Conservation (phyloP, 2,888 invertebrate genomes). For the Pseudococcus viburni region DNA sequence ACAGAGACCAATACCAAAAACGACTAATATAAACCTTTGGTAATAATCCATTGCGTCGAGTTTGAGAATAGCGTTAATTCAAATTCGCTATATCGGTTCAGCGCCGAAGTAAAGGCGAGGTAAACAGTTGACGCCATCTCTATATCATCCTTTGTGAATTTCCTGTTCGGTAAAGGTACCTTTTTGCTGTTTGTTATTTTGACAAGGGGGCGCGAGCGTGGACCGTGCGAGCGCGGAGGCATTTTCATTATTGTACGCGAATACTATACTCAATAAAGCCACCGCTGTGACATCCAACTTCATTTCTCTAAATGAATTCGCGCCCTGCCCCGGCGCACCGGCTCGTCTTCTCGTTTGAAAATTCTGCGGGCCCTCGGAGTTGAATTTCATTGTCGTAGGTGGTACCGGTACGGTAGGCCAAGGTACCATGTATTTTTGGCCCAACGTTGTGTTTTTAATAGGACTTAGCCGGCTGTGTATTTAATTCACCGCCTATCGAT, state of each 20-base stretch:
- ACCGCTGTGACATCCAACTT: constrained; percentile 41
- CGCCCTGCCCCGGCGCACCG: background rate
- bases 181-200: constrained; percentile 57
- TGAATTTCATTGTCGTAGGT: constrained; percentile 23
- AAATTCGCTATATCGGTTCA: constrained; percentile 33
- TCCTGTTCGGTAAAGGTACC: constrained; percentile 48
- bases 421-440: background rate
- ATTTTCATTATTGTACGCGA: constrained; percentile 30
- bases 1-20: background rate
- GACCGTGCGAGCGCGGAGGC: background rate
- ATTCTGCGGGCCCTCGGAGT: background rate
- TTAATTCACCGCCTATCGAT: constrained; percentile 4
- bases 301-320: constrained; percentile 42
- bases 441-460: constrained; percentile 15
- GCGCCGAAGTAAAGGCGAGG: background rate
- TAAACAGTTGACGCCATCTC: constrained; percentile 44
- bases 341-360: background rate
- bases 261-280: constrained; percentile 5
- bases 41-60: constrained; percentile 18
- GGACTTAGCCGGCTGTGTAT: constrained; percentile 19
- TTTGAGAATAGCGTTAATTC: constrained; percentile 26
- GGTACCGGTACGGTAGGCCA: background rate
- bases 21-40: constrained; percentile 2
- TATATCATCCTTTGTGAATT: constrained; percentile 58
- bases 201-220: constrained; percentile 4